These are phyloP conservation scores for Patiria miniata DNA, from an alignment of 35 echinoderm and acorn worm genomes.

Conservation along the genomic window DNA sequence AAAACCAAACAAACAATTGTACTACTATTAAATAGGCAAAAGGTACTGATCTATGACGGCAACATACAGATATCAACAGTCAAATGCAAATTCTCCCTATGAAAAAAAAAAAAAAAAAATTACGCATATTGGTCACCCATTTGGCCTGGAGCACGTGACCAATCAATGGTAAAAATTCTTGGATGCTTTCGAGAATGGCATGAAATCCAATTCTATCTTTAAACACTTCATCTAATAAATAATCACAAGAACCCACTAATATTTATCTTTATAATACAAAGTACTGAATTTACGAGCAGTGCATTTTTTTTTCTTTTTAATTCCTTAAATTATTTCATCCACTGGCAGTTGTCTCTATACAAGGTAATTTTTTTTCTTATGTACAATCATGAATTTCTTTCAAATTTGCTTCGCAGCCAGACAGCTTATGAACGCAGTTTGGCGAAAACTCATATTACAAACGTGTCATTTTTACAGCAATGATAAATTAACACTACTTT, in stretches of 20 bases:
- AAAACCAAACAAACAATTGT: too few relatives aligned
- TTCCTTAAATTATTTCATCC: constrained; percentile 1
- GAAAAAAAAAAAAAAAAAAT: neutral
- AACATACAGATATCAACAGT: neutral
- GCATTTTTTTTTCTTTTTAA: constrained; percentile 8
- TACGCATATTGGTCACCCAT: neutral
- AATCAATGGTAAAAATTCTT: neutral
- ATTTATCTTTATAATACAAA: constrained; percentile 21
- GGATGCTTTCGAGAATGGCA: neutral
- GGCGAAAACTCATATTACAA: too few relatives aligned
- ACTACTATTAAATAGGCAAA: too few relatives aligned
- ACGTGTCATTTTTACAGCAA: too few relatives aligned
- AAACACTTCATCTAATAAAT: constrained; percentile 23
- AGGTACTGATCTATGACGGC: too few relatives aligned
- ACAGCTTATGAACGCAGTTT: too few relatives aligned
- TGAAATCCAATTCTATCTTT: neutral
- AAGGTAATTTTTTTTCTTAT: neutral
- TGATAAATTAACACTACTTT: too few relatives aligned
- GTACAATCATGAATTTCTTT: neutral
- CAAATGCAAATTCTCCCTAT: neutral
- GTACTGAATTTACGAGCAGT: constrained; percentile 13
- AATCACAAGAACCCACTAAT: constrained; percentile 9
- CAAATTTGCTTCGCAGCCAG: neutral
- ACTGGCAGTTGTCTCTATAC: constrained; percentile 2
- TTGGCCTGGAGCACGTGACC: neutral